These are phyloP conservation scores for Bettongia penicillata DNA, from an alignment of 2,113 vertebrate species.

Conservation along the genomic window DNA sequence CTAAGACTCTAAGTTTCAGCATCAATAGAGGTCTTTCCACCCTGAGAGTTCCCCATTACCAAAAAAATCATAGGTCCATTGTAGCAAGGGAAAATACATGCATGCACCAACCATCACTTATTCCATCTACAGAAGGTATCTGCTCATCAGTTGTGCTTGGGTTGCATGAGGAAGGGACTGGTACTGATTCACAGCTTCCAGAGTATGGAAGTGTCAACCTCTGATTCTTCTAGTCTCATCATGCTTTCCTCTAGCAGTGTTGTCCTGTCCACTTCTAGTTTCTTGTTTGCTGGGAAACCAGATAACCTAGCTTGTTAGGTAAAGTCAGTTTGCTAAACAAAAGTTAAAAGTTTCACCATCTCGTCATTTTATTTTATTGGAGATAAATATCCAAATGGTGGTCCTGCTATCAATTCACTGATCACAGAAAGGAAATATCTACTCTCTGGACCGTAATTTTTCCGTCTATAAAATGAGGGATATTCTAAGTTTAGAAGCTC, in stretches of 20 bases:
- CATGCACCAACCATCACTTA: neutral
- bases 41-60: neutral
- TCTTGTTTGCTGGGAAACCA: neutral
- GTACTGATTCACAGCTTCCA: too few species aligned
- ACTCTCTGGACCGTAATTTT: neutral
- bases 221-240: neutral
- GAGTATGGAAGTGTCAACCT: neutral
- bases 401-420: neutral
- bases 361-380: neutral
- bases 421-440: neutral
- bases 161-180: neutral
- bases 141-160: neutral
- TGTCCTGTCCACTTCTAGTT: neutral
- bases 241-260: neutral
- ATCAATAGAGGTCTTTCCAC: neutral
- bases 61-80: neutral
- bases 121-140: neutral
- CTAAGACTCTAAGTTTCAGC: neutral
- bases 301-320: neutral
- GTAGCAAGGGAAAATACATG: neutral
- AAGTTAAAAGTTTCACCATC: neutral
- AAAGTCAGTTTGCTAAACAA: neutral
- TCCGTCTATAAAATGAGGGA: neutral
- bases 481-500: neutral
- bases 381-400: neutral